Evolutionary conservation across 2,888 invertebrate genomes (phyloP).

Genomic region (Cephus nigrinus): DNA sequence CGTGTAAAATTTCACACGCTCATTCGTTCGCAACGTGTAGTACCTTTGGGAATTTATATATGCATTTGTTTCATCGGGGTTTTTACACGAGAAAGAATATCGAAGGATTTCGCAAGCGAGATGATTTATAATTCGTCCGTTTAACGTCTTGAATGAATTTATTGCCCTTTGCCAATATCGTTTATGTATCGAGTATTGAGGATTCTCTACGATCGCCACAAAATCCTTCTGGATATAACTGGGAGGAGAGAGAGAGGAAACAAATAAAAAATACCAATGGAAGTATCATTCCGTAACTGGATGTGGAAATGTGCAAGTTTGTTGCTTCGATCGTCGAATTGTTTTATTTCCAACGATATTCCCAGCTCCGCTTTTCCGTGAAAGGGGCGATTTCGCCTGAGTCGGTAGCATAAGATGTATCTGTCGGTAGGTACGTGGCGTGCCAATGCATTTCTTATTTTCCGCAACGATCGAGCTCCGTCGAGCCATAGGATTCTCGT

Average conservation of each 20-base stretch:
- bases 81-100: not conserved
- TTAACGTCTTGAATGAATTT: not conserved
- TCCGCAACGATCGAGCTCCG: not conserved
- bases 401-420: constrained; percentile 6
- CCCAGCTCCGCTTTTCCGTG: constrained; percentile 11
- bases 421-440: not conserved
- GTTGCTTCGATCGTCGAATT: not conserved
- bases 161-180: not conserved
- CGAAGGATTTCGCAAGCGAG: not conserved
- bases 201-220: not conserved
- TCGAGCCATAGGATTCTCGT: not conserved
- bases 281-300: not conserved
- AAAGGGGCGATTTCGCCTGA: constrained; percentile 32
- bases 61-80: not conserved
- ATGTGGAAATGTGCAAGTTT: not conserved
- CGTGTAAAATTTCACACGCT: not conserved
- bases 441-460: constrained; percentile 6
- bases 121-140: not conserved
- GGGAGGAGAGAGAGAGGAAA: not conserved
- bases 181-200: not conserved
- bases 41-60: not conserved
- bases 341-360: constrained; percentile 2
- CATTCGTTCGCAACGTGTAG: not conserved
- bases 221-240: not conserved
- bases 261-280: constrained; percentile 3